Evolutionary conservation across 2,797 vertebrate genomes (phyloP).

Genomic region (Muraenolepis orangiensis): DNA sequence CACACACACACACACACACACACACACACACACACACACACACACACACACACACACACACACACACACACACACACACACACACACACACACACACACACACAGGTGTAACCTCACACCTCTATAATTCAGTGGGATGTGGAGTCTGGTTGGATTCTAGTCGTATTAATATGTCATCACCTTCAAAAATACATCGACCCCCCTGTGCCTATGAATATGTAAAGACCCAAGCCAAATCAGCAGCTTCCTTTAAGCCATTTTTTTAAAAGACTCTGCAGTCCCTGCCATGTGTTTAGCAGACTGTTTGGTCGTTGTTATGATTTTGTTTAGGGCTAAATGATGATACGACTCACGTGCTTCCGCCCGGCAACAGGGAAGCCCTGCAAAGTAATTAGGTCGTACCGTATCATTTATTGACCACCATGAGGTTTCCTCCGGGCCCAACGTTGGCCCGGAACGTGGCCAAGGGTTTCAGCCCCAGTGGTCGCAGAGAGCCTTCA

Average conservation of each 20-base stretch:
- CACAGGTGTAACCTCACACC: conserved; percentile 36
- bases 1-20: too few species aligned
- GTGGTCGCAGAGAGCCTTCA: background rate
- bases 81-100: background rate
- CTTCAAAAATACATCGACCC: conserved; percentile 47
- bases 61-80: background rate
- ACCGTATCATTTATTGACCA: background rate
- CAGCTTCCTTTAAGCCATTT: conserved; percentile 23
- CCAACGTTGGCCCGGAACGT: too few species aligned
- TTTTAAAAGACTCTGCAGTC: conserved; percentile 22
- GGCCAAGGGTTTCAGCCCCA: too few species aligned
- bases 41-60: too few species aligned
- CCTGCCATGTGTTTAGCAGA: background rate
- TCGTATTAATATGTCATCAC: conserved; percentile 52
- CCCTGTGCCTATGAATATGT: conserved; percentile 41
- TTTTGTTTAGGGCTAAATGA: background rate
- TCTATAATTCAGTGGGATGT: conserved; percentile 48
- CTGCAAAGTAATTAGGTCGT: too few species aligned
- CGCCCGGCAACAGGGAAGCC: too few species aligned
- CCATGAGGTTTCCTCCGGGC: background rate
- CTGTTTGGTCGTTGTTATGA: background rate
- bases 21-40: too few species aligned
- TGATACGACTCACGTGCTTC: background rate
- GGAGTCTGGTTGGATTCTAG: conserved; percentile 31
- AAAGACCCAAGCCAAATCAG: conserved; percentile 28